phyloP scores from a whole-genome alignment of 2,113 vertebrate genomes.

The Aramus guarauna region DNA sequence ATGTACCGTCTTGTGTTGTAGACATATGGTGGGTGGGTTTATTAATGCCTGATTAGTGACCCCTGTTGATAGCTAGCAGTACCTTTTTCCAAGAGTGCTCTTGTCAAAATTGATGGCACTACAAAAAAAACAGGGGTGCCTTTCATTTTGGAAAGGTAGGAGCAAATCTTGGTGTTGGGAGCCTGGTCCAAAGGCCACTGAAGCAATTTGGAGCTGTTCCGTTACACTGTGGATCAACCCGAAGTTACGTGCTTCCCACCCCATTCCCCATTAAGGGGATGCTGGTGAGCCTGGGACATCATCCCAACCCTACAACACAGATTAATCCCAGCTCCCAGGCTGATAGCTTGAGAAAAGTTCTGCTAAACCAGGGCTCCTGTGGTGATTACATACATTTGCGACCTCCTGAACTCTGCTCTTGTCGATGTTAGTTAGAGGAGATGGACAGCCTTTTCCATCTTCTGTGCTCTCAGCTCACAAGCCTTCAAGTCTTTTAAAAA shows the following conservation, averaged over 20 bases:
- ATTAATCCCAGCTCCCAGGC: not conserved
- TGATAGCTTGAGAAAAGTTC: not conserved
- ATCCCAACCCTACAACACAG: not conserved
- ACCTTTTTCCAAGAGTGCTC: not conserved
- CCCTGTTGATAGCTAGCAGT: not conserved
- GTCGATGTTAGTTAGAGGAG: not conserved
- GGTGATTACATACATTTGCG: not conserved
- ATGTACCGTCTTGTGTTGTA: fast-evolving
- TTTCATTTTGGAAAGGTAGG: not conserved
- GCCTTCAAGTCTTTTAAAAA: not conserved
- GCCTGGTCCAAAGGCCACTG: not conserved
- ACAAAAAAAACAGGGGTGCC: not conserved
- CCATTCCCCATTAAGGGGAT: not conserved
- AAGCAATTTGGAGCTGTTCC: not conserved
- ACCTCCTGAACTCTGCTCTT: not conserved
- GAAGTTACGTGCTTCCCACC: fast-evolving
- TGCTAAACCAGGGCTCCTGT: not conserved
- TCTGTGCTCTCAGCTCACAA: not conserved
- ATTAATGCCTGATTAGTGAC: not conserved
- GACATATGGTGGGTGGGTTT: fast-evolving
- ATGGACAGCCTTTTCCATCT: not conserved
- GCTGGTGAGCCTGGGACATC: not conserved
- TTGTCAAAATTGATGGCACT: not conserved
- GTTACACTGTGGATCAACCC: not conserved
- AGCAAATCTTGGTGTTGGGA: not conserved